A percentile compares a stretch with the other conserved stretches of the same genome.
phyloP scores from a whole-genome alignment of 2,113 vertebrate genomes.

The Electrona antarctica region DNA sequence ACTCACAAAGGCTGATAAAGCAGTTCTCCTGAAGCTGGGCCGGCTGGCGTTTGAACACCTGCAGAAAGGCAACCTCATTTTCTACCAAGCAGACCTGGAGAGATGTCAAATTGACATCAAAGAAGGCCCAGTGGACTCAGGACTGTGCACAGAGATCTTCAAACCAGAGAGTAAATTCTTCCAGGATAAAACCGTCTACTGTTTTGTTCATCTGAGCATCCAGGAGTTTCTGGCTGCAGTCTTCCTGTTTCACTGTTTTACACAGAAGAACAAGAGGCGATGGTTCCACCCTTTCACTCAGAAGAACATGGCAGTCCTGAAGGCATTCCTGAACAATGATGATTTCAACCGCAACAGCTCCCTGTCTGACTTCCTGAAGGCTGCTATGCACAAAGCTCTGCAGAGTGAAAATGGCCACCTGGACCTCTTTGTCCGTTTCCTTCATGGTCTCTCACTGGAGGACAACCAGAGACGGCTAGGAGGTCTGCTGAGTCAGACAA shows the following conservation, averaged over 20 bases:
- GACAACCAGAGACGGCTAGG: neutral
- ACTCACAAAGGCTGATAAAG: neutral
- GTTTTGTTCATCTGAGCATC: slow-evolving; percentile 52
- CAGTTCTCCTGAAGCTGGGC: slow-evolving; percentile 21
- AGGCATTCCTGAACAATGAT: neutral
- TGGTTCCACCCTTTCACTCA: neutral
- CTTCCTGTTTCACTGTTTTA: neutral
- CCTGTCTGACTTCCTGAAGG: neutral
- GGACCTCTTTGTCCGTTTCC: neutral
- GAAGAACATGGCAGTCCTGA: neutral
- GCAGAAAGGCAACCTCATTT: slow-evolving; percentile 31
- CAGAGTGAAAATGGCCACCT: neutral
- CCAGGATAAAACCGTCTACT: slow-evolving; percentile 32
- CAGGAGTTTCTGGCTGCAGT: slow-evolving; percentile 49
- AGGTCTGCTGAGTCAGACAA: neutral
- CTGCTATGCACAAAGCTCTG: too few relatives aligned
- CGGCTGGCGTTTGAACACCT: slow-evolving; percentile 33
- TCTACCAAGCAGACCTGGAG: slow-evolving; percentile 53
- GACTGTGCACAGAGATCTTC: slow-evolving; percentile 21
- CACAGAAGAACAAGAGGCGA: too few relatives aligned
- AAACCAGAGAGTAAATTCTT: slow-evolving; percentile 30
- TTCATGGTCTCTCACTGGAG: neutral
- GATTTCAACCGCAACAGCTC: too few relatives aligned
- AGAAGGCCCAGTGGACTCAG: slow-evolving; percentile 30
- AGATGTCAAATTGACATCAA: slow-evolving; percentile 32